These are phyloP conservation scores for Hipparchia sbordonii DNA, from an alignment of 2,888 invertebrate genomes.

Conservation along the genomic window DNA sequence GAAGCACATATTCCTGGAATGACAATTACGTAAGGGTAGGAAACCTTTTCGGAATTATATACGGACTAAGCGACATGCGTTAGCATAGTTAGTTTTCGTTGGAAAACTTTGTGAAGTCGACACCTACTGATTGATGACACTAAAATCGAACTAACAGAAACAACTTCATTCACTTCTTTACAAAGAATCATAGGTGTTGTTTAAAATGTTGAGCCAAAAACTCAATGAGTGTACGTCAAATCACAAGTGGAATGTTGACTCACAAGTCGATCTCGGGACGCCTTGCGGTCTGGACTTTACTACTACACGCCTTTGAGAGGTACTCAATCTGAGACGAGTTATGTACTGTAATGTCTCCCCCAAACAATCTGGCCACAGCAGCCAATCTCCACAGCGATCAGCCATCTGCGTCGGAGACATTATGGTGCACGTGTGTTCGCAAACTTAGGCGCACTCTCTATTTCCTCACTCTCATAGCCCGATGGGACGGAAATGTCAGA, in stretches of 20 bases:
- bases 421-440: too few species aligned
- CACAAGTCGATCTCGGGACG: not conserved
- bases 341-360: not conserved
- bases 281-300: constrained; percentile 14
- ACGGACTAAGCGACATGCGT: not conserved
- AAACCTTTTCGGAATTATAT: not conserved
- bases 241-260: not conserved
- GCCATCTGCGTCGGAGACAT: too few species aligned
- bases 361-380: too few species aligned
- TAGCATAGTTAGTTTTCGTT: too few species aligned
- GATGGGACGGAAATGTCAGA: too few species aligned
- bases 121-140: not conserved
- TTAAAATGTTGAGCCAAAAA: not conserved
- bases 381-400: too few species aligned
- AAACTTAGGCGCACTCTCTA: too few species aligned
- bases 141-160: not conserved
- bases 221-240: not conserved
- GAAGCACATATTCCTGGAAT: constrained; percentile 3
- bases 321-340: not conserved
- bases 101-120: too few species aligned
- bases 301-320: not conserved
- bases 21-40: not conserved
- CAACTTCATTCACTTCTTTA: not conserved
- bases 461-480: too few species aligned
- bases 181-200: not conserved